Conservation (phyloP, 2,888 invertebrate genomes). For the Coelogynopora nodosa region DNA sequence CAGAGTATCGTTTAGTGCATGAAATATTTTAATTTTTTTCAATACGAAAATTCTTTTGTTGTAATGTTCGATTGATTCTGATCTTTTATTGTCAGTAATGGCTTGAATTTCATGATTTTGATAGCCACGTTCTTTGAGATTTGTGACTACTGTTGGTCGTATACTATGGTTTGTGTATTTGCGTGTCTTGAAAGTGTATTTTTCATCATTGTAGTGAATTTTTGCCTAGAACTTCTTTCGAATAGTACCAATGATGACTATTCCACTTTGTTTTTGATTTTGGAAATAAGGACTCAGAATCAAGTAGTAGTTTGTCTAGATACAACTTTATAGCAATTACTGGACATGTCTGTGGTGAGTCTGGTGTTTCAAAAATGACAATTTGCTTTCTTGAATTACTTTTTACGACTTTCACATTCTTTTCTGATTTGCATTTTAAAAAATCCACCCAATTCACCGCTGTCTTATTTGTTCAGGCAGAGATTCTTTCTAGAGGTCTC, state of each 20-base stretch:
- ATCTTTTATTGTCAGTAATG: not conserved
- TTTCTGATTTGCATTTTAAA: conserved; percentile 15
- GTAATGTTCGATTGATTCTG: conserved; percentile 20
- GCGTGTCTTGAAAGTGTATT: conserved; percentile 3
- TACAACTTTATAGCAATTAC: conserved; percentile 15
- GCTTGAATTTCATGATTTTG: conserved; percentile 18
- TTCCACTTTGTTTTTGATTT: conserved; percentile 29
- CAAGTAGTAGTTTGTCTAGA: not conserved
- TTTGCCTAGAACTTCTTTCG: conserved; percentile 21
- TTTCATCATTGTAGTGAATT: conserved; percentile 35
- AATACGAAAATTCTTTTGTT: conserved; percentile 12
- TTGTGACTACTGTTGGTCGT: conserved; percentile 4
- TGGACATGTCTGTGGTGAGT: conserved; percentile 14
- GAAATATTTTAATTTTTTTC: not conserved
- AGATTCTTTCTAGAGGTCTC: conserved; percentile 9
- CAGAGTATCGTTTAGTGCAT: not conserved
- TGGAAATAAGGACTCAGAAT: conserved; percentile 26
- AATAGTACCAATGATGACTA: conserved; percentile 23
- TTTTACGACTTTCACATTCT: not conserved
- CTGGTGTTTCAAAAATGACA: conserved; percentile 5
- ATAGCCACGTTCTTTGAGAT: conserved; percentile 29
- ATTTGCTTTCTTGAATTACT: conserved; percentile 20
- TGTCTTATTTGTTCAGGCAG: not conserved
- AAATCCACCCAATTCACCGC: not conserved
- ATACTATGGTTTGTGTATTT: conserved; percentile 20